A percentile compares a stretch with the other conserved stretches of the same genome.
Evolutionary conservation across 2,888 invertebrate species (phyloP).

Genomic region (Deroplatys truncata): DNA sequence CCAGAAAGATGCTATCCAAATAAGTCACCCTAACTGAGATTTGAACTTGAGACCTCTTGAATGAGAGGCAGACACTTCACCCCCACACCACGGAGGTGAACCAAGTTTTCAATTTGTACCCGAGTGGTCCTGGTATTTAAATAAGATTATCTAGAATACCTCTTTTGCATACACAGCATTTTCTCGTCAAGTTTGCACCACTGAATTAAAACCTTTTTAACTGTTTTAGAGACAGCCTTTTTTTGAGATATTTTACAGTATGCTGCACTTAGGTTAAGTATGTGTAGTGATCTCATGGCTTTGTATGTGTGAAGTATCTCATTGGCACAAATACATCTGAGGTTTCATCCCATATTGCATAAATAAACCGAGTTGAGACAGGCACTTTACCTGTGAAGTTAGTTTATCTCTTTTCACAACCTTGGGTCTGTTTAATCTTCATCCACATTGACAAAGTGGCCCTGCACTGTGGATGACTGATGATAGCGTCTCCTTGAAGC

Average conservation of each 20-base stretch:
- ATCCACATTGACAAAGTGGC: slow-evolving; percentile 58
- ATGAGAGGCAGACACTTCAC: too few relatives aligned
- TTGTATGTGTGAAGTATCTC: neutral
- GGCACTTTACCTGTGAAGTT: too few relatives aligned
- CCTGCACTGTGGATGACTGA: slow-evolving; percentile 76
- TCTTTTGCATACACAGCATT: neutral
- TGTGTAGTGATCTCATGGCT: neutral
- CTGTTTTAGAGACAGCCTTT: neutral
- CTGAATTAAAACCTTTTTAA: neutral
- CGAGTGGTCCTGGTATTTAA: too few relatives aligned
- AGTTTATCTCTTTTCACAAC: neutral
- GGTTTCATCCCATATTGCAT: too few relatives aligned
- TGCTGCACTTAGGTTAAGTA: neutral
- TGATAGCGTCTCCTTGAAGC: slow-evolving; percentile 88
- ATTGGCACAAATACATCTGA: neutral
- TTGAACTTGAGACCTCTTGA: too few relatives aligned
- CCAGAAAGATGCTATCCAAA: too few relatives aligned
- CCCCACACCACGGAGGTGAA: too few relatives aligned
- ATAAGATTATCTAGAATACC: too few relatives aligned
- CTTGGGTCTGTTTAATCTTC: slow-evolving; percentile 24
- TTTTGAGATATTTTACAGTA: neutral
- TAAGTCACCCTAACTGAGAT: too few relatives aligned
- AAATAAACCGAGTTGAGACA: neutral
- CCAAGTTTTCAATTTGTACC: too few relatives aligned
- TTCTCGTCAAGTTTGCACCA: neutral